These are phyloP conservation scores for Heterocephalus glaber DNA, from an alignment of 2,113 vertebrate genomes.

Conservation along the genomic window DNA sequence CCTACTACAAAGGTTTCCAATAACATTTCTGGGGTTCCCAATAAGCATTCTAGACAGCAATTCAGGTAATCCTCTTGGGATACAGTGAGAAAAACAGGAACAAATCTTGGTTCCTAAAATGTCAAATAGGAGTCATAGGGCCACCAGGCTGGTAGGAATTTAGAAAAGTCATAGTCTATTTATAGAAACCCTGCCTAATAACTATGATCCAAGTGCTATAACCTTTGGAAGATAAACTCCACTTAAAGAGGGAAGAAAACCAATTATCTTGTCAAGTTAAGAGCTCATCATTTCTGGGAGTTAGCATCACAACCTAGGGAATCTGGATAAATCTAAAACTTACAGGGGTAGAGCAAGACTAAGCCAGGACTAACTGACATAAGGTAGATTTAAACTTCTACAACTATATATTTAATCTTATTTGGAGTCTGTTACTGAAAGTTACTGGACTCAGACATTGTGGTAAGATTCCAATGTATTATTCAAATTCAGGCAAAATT, in stretches of 20 bases:
- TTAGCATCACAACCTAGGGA: background rate
- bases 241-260: background rate
- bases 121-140: background rate
- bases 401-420: background rate
- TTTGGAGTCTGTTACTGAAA: background rate
- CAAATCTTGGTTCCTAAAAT: background rate
- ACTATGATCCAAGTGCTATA: background rate
- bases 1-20: too few relatives aligned
- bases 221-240: background rate
- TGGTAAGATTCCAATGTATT: background rate
- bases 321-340: background rate
- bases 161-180: background rate
- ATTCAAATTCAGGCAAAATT: conserved; percentile 29
- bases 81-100: background rate
- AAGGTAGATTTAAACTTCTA: background rate
- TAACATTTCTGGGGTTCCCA: too few relatives aligned
- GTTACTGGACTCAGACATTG: background rate
- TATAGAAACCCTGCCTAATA: background rate
- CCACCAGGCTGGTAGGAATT: background rate
- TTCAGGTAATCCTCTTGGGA: background rate
- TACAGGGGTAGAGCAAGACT: background rate
- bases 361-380: background rate
- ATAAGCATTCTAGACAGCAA: background rate
- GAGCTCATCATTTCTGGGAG: background rate
- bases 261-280: background rate